Evolutionary conservation across 2,888 invertebrate species (phyloP).

Genomic region (Diadromus collaris): DNA sequence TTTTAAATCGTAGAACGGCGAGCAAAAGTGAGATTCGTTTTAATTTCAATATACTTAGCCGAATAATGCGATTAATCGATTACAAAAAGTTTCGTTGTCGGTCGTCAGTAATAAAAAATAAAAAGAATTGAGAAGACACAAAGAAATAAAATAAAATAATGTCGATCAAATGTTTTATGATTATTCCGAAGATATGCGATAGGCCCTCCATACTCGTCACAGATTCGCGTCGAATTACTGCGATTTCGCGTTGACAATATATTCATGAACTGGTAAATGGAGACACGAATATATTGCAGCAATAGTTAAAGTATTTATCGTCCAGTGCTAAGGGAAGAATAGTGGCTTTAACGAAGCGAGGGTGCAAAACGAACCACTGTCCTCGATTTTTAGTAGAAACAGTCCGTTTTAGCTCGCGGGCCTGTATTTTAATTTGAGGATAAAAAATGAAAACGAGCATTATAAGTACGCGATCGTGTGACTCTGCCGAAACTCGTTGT

Average conservation of each 20-base stretch:
- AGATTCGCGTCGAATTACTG: neutral
- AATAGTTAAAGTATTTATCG: constrained; percentile 14
- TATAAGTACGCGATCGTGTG: constrained; percentile 3
- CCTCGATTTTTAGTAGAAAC: too few species aligned
- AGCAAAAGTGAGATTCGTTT: constrained; percentile 1
- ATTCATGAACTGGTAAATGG: constrained; percentile 33
- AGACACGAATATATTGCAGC: constrained; percentile 34
- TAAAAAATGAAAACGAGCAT: constrained; percentile 5
- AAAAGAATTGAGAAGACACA: neutral
- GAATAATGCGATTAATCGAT: constrained; percentile 40
- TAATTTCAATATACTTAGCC: constrained; percentile 22
- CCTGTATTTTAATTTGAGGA: constrained; percentile 37
- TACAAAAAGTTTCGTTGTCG: neutral
- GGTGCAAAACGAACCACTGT: too few species aligned
- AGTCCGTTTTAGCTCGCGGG: neutral
- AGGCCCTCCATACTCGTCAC: neutral
- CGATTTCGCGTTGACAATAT: constrained; percentile 6
- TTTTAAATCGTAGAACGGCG: neutral
- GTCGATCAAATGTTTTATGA: neutral
- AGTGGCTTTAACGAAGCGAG: too few species aligned
- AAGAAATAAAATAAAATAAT: neutral
- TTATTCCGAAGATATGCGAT: neutral
- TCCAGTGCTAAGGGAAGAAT: neutral
- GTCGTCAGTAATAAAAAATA: neutral
- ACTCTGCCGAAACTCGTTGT: neutral